Conservation (phyloP, 92 coral and sea anemone species). For the Scolanthus callimorphus region DNA sequence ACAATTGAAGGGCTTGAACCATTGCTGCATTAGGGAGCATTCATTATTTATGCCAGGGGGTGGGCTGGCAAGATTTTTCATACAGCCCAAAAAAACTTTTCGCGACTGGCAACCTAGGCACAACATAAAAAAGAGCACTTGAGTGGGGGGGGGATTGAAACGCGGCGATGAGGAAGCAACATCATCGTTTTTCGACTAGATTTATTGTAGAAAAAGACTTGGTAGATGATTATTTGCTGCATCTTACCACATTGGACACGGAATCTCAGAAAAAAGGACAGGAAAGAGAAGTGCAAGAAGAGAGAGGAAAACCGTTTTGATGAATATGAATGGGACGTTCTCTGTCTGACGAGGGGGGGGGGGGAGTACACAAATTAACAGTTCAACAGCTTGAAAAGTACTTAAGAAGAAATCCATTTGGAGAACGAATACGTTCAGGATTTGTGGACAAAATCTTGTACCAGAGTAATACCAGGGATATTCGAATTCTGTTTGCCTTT, state of each 20-base stretch:
- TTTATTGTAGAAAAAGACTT: constrained; percentile 36
- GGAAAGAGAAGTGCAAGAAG: constrained; percentile 11
- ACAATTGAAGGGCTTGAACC: no score
- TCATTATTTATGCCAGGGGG: no score
- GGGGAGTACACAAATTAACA: constrained; percentile 30
- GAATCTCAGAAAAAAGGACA: constrained; percentile 20
- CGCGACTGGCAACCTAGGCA: constrained; percentile 54
- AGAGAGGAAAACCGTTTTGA: constrained; percentile 18
- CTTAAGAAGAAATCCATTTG: no score
- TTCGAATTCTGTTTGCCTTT: no score
- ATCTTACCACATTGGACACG: constrained; percentile 40
- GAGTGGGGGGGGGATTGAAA: constrained; percentile 39
- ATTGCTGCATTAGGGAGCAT: no score
- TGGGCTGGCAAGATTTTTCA: no score
- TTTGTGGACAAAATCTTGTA: no score
- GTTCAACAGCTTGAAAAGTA: constrained; percentile 35
- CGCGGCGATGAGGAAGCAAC: constrained; percentile 46
- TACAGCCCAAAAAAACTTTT: no score
- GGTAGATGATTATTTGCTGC: constrained; percentile 31
- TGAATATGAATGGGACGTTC: constrained; percentile 25
- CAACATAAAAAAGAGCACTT: constrained; percentile 30
- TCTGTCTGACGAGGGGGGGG: constrained; percentile 9
- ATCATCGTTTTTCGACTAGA: constrained; percentile 25
- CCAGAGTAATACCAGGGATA: no score
- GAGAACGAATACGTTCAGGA: no score